Evolutionary conservation across 2,797 vertebrate species (phyloP), one percentile per base, ranked within the genome.

Genomic region (Sebastes kiyomatsui): DNA sequence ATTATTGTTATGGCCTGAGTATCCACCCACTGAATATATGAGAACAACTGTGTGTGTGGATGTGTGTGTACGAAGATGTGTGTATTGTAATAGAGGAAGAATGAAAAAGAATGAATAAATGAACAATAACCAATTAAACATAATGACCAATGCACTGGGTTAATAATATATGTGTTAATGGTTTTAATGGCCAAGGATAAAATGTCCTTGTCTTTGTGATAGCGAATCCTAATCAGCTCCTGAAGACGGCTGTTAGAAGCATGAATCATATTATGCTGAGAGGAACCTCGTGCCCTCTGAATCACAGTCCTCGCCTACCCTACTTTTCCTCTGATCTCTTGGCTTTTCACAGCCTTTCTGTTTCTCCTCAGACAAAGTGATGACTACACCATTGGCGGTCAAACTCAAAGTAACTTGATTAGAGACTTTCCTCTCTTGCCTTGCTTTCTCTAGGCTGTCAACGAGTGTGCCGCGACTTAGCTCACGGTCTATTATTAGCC

Each of bases 401-500:
- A 82, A 81, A 83, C 65, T 83, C 78, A 75, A 79, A 81, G 59
- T 89, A 87, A 90, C 72, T 92, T 92, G 87, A 92, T 92, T 88
- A 90, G 81, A 90, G 81, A 80, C 67, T 76, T 87, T 84, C 74
- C 58, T 79, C 56, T 65, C 72, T 84, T 8, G 16, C 82, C 61
- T 80, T n/a, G 60, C 82, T 72, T 77, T 81, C 73, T 75, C 52
- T 23, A 55, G 56, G 67, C 78, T 81, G 82, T 90, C 86, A 92
- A 88, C 88, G 81, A 81, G 88, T 82, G 85, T 62, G 74, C 67
- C 16, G 25, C 81, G 68, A 90, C 80, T 88, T 87, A 77, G 82
- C 79, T 87, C 86, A 54, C 10, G 35, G 65, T 81, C 75, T 84
- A 77, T 86, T 84, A 89, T 87, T 82, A 88, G 86, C 77, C 56